Evolutionary conservation across 2,113 vertebrate species (phyloP).

Genomic region (Mixornis gularis): DNA sequence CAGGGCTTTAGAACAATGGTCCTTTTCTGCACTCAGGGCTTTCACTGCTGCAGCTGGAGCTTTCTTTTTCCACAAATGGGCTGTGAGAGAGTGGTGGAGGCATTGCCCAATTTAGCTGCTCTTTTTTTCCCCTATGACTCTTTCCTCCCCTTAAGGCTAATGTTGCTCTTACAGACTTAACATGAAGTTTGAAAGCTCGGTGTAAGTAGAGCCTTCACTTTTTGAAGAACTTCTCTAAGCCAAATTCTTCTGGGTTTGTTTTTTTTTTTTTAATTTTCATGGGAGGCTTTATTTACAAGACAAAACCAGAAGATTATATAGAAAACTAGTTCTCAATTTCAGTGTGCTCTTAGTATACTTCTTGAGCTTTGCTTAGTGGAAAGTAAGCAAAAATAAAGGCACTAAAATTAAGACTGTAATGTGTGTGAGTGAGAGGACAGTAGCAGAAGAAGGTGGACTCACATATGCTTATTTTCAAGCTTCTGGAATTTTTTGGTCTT

Average conservation of each 20-base stretch:
- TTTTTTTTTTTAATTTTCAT: neutral
- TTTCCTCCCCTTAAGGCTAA: neutral
- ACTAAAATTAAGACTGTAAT: neutral
- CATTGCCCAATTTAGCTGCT: neutral
- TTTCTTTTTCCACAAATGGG: neutral
- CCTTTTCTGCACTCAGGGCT: neutral
- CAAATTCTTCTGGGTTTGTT: neutral
- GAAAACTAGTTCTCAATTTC: neutral
- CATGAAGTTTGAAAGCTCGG: neutral
- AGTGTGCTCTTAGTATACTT: neutral
- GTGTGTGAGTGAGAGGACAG: neutral
- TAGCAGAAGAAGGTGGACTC: neutral
- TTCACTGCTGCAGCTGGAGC: neutral
- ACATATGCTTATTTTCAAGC: neutral
- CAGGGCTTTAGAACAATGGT: neutral
- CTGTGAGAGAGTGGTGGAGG: neutral
- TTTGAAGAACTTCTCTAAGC: neutral
- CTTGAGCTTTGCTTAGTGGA: neutral
- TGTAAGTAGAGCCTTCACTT: neutral
- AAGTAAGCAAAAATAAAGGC: neutral
- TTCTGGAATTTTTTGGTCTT: neutral
- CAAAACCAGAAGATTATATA: neutral
- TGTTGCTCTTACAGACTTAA: neutral
- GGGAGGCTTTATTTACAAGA: neutral
- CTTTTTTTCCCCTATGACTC: neutral